Evolutionary conservation across 1,140 invertebrate species (phyloP).

Genomic region (Heliconius eleuchia): DNA sequence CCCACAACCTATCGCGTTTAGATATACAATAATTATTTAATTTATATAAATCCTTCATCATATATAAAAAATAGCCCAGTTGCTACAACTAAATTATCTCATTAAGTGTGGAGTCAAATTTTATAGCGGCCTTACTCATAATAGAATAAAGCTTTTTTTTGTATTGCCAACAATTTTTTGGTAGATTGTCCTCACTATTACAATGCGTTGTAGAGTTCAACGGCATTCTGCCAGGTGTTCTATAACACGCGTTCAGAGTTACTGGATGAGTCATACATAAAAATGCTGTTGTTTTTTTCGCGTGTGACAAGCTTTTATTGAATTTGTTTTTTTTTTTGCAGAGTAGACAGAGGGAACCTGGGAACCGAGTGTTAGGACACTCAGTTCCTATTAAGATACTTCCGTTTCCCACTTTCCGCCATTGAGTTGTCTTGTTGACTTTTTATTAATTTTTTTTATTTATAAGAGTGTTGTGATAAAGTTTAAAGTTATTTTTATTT

Average conservation of each 20-base stretch:
- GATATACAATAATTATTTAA: neutral
- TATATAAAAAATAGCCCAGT: neutral
- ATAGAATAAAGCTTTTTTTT: slow-evolving; percentile 13
- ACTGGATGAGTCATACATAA: slow-evolving; percentile 40
- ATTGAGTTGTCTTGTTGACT: no score
- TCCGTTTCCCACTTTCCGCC: no score
- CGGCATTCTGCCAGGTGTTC: slow-evolving; percentile 59
- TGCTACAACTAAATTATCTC: slow-evolving; percentile 30
- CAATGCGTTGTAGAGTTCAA: slow-evolving; percentile 53
- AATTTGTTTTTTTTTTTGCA: no score
- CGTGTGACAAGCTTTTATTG: neutral
- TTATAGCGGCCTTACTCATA: slow-evolving; percentile 34
- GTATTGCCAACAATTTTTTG: slow-evolving; percentile 51
- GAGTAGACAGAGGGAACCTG: no score
- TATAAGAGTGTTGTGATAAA: neutral
- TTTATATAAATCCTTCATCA: no score
- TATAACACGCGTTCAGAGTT: slow-evolving; percentile 33
- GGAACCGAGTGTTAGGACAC: no score
- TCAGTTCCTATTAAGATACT: no score
- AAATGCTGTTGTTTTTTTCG: neutral
- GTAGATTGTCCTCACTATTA: slow-evolving; percentile 52
- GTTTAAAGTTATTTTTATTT: no score
- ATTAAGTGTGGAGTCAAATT: slow-evolving; percentile 28
- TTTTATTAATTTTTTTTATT: neutral
- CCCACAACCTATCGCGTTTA: neutral